Evolutionary conservation across 2,113 vertebrate genomes (phyloP).

Genomic region (Isurus oxyrinchus): DNA sequence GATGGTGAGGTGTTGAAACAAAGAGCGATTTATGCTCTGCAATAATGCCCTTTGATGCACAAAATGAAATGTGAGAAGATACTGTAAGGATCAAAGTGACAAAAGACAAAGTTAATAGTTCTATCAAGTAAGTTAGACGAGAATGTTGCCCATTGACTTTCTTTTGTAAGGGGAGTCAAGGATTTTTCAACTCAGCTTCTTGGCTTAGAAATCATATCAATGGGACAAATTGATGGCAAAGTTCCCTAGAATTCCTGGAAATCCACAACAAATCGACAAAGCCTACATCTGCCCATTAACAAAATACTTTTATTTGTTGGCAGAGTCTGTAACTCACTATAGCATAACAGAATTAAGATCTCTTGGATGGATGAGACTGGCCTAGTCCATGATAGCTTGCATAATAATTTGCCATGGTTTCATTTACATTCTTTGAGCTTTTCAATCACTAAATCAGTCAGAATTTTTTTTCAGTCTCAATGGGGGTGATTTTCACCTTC

Average conservation of each 20-base stretch:
- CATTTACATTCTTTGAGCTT: neutral
- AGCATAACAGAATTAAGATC: neutral
- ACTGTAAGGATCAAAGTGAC: neutral
- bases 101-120: neutral
- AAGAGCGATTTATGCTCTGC: neutral
- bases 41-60: neutral
- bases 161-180: neutral
- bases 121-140: neutral
- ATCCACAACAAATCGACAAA: neutral
- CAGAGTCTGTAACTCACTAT: neutral
- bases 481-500: neutral
- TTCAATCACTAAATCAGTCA: neutral
- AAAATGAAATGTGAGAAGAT: neutral
- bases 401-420: neutral
- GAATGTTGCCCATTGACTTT: neutral
- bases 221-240: neutral
- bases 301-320: neutral
- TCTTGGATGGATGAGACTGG: neutral
- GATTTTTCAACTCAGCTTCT: neutral
- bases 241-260: neutral
- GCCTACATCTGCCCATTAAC: neutral
- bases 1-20: neutral
- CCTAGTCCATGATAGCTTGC: neutral
- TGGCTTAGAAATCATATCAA: neutral
- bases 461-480: neutral